A percentile compares a stretch with the other conserved stretches of the same genome.
Conservation (phyloP, 2,113 vertebrate genomes). For the Panthera leo region DNA sequence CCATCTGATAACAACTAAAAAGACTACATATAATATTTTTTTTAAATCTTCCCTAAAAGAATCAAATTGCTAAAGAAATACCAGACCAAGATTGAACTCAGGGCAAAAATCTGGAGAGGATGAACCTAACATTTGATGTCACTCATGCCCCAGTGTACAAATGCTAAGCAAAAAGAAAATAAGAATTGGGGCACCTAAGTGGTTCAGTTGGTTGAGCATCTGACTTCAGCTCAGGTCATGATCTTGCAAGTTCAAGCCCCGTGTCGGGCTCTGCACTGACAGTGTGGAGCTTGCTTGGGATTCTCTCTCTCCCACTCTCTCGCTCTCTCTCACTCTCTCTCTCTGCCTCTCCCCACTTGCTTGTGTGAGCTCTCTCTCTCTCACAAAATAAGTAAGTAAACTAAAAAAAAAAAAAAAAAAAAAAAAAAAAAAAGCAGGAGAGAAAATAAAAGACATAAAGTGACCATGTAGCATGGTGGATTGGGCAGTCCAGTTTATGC, state of each 20-base stretch:
- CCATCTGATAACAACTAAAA: neutral
- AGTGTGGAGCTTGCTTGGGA: no score
- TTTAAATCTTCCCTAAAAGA: neutral
- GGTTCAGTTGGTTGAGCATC: neutral
- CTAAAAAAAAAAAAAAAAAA: no score
- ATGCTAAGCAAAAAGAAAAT: neutral
- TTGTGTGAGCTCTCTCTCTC: no score
- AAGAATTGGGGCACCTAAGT: neutral
- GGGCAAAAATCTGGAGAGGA: neutral
- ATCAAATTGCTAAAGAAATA: neutral
- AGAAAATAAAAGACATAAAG: neutral
- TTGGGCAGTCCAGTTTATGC: neutral
- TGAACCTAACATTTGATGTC: neutral
- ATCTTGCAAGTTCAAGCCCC: no score
- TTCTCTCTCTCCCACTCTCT: no score
- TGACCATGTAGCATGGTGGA: neutral
- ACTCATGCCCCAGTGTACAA: neutral
- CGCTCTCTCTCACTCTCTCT: no score
- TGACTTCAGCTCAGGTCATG: no score
- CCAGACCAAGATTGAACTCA: neutral
- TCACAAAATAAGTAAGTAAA: no score
- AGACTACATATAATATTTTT: neutral
- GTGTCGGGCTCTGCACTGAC: no score
- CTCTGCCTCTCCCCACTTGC: no score
- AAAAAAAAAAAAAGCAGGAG: neutral